These are phyloP conservation scores for Acanthurus leucopareius DNA, from an alignment of 2,797 vertebrate genomes.

Conservation along the genomic window DNA sequence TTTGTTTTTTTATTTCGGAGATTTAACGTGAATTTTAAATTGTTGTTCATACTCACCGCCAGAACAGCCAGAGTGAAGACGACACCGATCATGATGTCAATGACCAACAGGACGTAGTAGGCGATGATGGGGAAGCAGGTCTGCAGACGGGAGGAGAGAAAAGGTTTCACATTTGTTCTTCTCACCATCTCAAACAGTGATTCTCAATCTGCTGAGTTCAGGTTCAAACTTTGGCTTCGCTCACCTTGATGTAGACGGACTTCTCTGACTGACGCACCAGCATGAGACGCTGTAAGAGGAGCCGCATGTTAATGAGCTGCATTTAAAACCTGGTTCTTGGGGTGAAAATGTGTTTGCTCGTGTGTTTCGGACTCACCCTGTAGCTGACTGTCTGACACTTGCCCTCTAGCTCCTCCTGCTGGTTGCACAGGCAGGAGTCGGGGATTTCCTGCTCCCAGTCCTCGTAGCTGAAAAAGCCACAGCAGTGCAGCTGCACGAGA, in stretches of 20 bases:
- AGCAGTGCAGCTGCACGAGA: conserved; percentile 65
- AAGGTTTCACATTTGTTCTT: not conserved
- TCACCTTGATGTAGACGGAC: conserved; percentile 23
- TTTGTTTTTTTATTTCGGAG: no score
- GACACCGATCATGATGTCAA: conserved; percentile 19
- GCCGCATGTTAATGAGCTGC: not conserved
- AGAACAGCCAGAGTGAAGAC: conserved; percentile 47
- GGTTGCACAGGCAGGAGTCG: not conserved
- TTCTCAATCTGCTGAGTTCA: no score
- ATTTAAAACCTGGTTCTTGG: no score
- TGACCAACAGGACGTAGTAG: rapidly evolving
- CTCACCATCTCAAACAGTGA: not conserved
- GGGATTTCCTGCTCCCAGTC: conserved; percentile 65
- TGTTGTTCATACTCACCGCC: conserved; percentile 53
- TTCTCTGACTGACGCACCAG: rapidly evolving
- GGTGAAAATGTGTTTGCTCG: no score
- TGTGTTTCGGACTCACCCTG: not conserved
- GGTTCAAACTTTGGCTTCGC: not conserved
- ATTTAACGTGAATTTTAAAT: no score
- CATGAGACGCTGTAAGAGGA: rapidly evolving
- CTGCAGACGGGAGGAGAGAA: conserved; percentile 31
- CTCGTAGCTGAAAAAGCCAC: conserved; percentile 58
- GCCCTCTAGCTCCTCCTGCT: not conserved
- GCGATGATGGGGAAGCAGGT: conserved; percentile 62
- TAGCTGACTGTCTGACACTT: rapidly evolving